phyloP scores from a whole-genome alignment of 2,797 vertebrate genomes.

The Gallirallus australis region DNA sequence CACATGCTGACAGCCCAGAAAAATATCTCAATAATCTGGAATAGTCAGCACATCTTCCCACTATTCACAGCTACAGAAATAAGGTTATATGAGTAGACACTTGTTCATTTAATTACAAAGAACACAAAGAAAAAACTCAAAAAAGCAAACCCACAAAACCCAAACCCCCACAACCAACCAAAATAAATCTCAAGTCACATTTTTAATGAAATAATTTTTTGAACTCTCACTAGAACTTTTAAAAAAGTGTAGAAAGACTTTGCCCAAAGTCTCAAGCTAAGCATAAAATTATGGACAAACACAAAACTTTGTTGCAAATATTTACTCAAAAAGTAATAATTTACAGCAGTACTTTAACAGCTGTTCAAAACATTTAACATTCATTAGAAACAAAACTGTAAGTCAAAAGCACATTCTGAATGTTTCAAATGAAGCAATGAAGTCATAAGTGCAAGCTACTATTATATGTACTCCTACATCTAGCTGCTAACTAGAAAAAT shows the following conservation, averaged over 20 bases:
- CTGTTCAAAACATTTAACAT: slow-evolving; percentile 80
- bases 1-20: neutral
- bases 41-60: neutral
- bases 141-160: neutral
- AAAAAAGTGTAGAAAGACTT: neutral
- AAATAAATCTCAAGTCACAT: neutral
- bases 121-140: neutral
- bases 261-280: slow-evolving; percentile 29
- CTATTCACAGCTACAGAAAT: neutral
- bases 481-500: slow-evolving; percentile 71
- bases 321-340: slow-evolving; percentile 85
- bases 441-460: slow-evolving; percentile 76
- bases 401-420: slow-evolving; percentile 77
- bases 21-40: neutral
- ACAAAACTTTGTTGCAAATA: slow-evolving; percentile 83
- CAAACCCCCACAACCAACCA: neutral
- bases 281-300: slow-evolving; percentile 72
- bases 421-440: slow-evolving; percentile 73
- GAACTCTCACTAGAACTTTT: neutral
- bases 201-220: neutral
- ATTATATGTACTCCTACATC: slow-evolving; percentile 71
- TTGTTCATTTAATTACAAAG: slow-evolving; percentile 6
- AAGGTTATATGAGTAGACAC: neutral
- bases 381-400: slow-evolving; percentile 76
- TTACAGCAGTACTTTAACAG: slow-evolving; percentile 78